These are phyloP conservation scores for Stegana nigrithorax DNA, from an alignment of 2,888 invertebrate genomes.

Conservation along the genomic window DNA sequence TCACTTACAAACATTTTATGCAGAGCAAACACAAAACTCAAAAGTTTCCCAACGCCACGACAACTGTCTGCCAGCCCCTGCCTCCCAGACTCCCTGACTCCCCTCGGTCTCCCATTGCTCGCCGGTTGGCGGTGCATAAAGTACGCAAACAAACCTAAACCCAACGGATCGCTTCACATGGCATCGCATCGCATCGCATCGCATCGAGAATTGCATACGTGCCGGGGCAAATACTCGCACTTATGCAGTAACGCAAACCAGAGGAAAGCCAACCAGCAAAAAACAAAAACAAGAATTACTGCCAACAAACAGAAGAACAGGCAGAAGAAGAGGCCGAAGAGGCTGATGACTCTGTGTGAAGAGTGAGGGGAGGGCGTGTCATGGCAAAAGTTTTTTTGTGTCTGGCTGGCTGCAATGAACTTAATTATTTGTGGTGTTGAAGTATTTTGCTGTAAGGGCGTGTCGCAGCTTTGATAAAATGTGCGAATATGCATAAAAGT, in stretches of 20 bases:
- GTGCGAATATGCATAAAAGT: constrained; percentile 45
- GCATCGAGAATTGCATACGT: constrained; percentile 17
- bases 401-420: constrained; percentile 3
- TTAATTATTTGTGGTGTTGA: constrained; percentile 19
- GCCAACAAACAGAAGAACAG: too few species aligned
- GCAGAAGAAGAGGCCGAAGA: too few species aligned
- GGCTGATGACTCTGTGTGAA: too few species aligned
- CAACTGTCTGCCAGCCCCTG: background rate
- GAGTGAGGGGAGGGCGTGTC: too few species aligned
- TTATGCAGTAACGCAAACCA: too few species aligned
- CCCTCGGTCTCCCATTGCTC: background rate
- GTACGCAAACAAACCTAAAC: background rate
- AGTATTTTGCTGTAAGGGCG: constrained; percentile 16
- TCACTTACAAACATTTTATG: constrained; percentile 63
- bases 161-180: too few species aligned
- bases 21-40: constrained; percentile 49
- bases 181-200: too few species aligned
- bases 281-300: too few species aligned
- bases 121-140: background rate
- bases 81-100: background rate
- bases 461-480: constrained; percentile 15
- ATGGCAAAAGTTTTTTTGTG: background rate
- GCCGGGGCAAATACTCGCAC: background rate
- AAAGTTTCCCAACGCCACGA: constrained; percentile 47
- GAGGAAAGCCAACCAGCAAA: too few species aligned